Base-by-base conservation (phyloP, 2,888 invertebrate genomes). In the Leucophenga maculata region DNA sequence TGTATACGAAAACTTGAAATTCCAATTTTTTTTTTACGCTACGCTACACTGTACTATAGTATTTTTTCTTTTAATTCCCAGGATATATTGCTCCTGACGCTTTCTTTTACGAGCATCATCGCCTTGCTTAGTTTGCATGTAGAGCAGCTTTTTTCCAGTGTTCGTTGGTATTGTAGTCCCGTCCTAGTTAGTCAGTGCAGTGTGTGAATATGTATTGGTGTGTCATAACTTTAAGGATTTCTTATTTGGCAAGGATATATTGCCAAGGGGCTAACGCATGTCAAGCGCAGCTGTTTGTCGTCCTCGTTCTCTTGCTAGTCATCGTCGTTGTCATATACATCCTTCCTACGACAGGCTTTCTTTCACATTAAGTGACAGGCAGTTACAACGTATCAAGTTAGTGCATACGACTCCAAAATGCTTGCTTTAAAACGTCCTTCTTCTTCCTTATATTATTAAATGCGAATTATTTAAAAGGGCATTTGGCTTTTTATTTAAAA, bases 221-320 rank as follows among this genome's bases (percentile, higher is more conserved):
- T 74, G 82, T 80, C 80, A 83, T 84, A 84, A 84, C 83, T 80
- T 80, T 84, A 74, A 78, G 83, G 83, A 84, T 84, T 80, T 80
- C 39, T 84, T 80, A 80, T 84, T 84, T 82, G 83, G 79, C 76
- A 74, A 71, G 73, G 79, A 80, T 82, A 84, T 80, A 80, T 80
- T 77, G 84, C 80, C 79, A 69, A 73, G 71, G 84, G 84, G 81
- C 81, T 75, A 80, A 82, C 83, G 82, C 78, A 80, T 80, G 80
- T 79, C 80, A 80, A 80, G 84, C 83, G 81, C 81, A 84, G 80
- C 83, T 81, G 84, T 80, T 80, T 83, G 83, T 84, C 80, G 82
- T 69, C 60, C n/a, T 57, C 4, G 57, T 57, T 26, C 26, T 57
- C 31, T 9, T 55, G 13, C 8, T 22, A 3, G 57, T 57, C n/a